A percentile compares a stretch with the other conserved stretches of the same genome.
Evolutionary conservation across 2,113 vertebrate genomes (phyloP).

Genomic region (Saimiri boliviensis): DNA sequence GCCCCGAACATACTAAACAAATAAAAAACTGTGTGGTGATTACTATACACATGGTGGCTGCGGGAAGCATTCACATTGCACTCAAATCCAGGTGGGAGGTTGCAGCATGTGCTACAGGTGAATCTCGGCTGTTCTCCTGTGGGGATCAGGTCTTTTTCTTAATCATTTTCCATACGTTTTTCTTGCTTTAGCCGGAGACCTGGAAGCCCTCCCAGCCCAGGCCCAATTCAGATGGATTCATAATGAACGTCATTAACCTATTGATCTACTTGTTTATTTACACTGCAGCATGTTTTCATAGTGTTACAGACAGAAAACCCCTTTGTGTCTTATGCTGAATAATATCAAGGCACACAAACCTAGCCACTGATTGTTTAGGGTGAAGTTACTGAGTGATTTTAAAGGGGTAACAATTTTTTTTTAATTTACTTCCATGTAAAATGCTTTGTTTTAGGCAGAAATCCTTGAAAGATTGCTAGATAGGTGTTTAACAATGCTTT

Average conservation of each 20-base stretch:
- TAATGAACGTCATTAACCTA: neutral
- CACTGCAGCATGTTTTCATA: rapidly evolving
- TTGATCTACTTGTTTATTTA: neutral
- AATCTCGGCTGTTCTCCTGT: rapidly evolving
- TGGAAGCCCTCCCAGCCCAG: neutral
- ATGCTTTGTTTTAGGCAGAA: neutral
- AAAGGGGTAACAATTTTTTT: neutral
- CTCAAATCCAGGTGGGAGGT: neutral
- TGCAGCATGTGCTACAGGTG: rapidly evolving
- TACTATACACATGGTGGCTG: rapidly evolving
- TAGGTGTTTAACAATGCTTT: neutral
- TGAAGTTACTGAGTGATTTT: neutral
- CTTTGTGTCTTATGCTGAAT: rapidly evolving
- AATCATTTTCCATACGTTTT: neutral
- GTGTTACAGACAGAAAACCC: neutral
- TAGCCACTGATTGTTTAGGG: neutral
- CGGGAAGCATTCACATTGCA: rapidly evolving
- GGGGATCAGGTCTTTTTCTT: neutral
- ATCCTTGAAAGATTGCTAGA: neutral
- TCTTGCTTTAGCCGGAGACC: neutral
- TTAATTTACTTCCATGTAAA: neutral
- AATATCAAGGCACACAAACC: neutral
- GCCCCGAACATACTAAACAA: neutral
- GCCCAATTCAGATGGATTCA: neutral
- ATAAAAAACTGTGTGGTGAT: neutral